Conservation (phyloP, 2,113 vertebrate genomes). For the Zosterops japonicus region DNA sequence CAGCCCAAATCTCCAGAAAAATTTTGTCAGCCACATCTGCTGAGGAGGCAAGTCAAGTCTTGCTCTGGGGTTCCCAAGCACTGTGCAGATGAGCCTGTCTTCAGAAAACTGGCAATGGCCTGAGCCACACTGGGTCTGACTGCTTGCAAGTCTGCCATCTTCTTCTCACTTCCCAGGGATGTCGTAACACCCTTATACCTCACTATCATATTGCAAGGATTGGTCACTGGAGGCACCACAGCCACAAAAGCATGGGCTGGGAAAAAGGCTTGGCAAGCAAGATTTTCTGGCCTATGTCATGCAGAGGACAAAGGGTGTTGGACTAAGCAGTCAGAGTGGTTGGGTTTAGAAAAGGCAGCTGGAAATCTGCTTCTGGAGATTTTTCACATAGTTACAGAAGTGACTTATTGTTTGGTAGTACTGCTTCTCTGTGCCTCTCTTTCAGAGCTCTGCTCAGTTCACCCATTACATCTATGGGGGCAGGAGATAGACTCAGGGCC, state of each 20-base stretch:
- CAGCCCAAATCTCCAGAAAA: neutral
- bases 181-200: fast-evolving
- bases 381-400: neutral
- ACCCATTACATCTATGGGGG: neutral
- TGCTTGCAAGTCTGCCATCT: neutral
- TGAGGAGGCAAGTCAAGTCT: neutral
- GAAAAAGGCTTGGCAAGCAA: neutral
- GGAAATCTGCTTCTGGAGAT: neutral
- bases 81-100: neutral
- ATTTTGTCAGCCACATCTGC: neutral
- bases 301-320: neutral
- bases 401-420: neutral
- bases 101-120: neutral
- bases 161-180: neutral
- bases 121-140: neutral
- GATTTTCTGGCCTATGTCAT: neutral
- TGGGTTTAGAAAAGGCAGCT: neutral
- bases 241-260: neutral
- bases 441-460: neutral
- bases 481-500: neutral
- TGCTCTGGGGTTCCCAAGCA: neutral
- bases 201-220: neutral
- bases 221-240: neutral
- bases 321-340: neutral
- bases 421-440: neutral